Percentiles rank a stretch among this genome's conserved stretches.
Conservation (phyloP, 1,140 invertebrate species). For the Aphelinus atriplicis region DNA sequence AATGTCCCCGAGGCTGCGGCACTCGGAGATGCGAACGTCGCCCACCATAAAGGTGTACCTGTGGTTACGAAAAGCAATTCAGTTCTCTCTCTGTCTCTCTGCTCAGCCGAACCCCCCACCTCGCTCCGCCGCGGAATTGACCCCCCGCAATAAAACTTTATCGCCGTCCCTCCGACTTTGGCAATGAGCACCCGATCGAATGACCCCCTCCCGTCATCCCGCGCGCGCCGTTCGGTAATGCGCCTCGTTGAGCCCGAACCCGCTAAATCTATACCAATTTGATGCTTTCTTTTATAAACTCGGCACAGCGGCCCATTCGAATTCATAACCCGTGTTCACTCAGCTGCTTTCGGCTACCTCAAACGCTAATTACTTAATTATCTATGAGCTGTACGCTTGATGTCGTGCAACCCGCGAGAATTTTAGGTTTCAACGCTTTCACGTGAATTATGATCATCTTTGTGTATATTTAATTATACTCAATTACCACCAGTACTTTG, state of each 20-base stretch:
- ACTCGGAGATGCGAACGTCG: slow-evolving; percentile 52
- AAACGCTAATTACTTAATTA: too few species aligned
- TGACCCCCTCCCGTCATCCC: background rate
- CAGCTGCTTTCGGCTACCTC: too few species aligned
- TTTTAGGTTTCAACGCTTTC: too few species aligned
- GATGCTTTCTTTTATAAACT: background rate
- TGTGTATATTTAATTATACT: too few species aligned
- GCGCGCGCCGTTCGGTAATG: too few species aligned
- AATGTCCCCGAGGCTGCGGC: slow-evolving; percentile 54
- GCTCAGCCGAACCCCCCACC: background rate
- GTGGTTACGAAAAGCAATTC: slow-evolving; percentile 23
- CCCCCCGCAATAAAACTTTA: slow-evolving; percentile 20
- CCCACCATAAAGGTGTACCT: slow-evolving; percentile 54
- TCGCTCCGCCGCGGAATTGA: slow-evolving; percentile 3
- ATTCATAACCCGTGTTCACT: too few species aligned
- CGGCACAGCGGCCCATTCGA: too few species aligned
- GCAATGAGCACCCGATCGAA: slow-evolving; percentile 1
- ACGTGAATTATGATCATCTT: too few species aligned
- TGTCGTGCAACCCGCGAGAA: too few species aligned
- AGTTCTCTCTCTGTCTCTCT: background rate
- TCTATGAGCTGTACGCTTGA: too few species aligned
- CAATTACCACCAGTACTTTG: too few species aligned
- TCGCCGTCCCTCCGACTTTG: background rate
- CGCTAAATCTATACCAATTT: slow-evolving; percentile 4
- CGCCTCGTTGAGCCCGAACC: too few species aligned